A percentile compares a stretch with the other conserved stretches of the same genome.
Conservation (phyloP, 2,113 vertebrate species). For the Chaetodon auriga region DNA sequence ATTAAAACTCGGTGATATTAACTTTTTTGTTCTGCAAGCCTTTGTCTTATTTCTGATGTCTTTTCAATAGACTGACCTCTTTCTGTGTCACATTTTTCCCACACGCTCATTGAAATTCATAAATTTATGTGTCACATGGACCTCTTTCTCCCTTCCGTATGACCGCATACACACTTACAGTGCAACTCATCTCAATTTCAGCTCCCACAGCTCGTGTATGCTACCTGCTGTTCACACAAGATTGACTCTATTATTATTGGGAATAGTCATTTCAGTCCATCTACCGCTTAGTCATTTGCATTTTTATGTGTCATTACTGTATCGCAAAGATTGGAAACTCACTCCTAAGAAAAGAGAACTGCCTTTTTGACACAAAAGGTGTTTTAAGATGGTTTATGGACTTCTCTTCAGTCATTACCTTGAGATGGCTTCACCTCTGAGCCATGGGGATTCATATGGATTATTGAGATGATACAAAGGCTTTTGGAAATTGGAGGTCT, state of each 20-base stretch:
- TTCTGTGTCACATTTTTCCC: neutral
- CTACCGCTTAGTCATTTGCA: constrained; percentile 48
- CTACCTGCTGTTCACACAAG: constrained; percentile 53
- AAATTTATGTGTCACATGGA: constrained; percentile 28
- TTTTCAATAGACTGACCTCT: neutral
- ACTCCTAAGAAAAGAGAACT: constrained; percentile 32
- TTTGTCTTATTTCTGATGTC: neutral
- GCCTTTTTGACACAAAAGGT: constrained; percentile 31
- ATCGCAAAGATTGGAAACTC: constrained; percentile 49
- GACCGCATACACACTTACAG: neutral
- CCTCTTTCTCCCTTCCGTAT: neutral
- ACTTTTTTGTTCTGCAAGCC: neutral
- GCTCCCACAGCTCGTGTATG: constrained; percentile 16
- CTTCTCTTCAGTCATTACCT: constrained; percentile 21
- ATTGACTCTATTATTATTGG: constrained; percentile 56
- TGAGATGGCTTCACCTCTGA: constrained; percentile 22
- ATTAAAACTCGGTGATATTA: neutral
- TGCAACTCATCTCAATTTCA: constrained; percentile 23
- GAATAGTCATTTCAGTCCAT: constrained; percentile 48
- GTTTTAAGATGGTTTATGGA: constrained; percentile 47
- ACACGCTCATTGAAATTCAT: constrained; percentile 13
- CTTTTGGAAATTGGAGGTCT: neutral
- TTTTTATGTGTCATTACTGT: constrained; percentile 56
- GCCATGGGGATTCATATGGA: neutral
- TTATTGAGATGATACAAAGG: constrained; percentile 7